These are phyloP conservation scores for Aleiodes leptofemur DNA, from an alignment of 2,888 invertebrate genomes.

Conservation along the genomic window DNA sequence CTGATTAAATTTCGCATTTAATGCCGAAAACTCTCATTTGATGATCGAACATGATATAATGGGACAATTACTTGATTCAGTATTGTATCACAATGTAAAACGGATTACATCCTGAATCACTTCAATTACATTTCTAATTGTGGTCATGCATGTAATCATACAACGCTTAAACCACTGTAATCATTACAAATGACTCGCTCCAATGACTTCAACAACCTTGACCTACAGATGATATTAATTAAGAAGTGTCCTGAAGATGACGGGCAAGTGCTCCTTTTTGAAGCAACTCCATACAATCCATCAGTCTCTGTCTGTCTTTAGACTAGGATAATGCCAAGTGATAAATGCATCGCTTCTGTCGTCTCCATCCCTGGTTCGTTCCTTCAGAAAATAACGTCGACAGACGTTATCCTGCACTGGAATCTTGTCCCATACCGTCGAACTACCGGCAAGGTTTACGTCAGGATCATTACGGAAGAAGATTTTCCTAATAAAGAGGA, in stretches of 20 bases:
- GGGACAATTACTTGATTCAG: no score
- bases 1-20: no score
- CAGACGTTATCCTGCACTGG: constrained; percentile 43
- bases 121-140: not conserved
- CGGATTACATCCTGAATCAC: constrained; percentile 12
- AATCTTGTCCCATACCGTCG: constrained; percentile 19
- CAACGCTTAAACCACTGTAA: not conserved
- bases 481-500: constrained; percentile 4
- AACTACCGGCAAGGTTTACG: constrained; percentile 10
- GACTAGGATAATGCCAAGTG: constrained; percentile 49
- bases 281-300: constrained; percentile 18
- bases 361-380: not conserved
- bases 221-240: constrained; percentile 54
- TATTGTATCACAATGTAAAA: not conserved
- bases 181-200: not conserved
- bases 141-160: not conserved
- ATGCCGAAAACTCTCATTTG: no score
- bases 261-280: not conserved
- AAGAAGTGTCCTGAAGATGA: constrained; percentile 43
- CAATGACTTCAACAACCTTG: constrained; percentile 41
- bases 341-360: constrained; percentile 49
- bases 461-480: not conserved
- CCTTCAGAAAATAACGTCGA: constrained; percentile 27
- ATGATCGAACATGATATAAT: no score
- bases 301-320: constrained; percentile 49